These are phyloP conservation scores for Ursus arctos DNA, from an alignment of 2,113 vertebrate species.

Conservation along the genomic window DNA sequence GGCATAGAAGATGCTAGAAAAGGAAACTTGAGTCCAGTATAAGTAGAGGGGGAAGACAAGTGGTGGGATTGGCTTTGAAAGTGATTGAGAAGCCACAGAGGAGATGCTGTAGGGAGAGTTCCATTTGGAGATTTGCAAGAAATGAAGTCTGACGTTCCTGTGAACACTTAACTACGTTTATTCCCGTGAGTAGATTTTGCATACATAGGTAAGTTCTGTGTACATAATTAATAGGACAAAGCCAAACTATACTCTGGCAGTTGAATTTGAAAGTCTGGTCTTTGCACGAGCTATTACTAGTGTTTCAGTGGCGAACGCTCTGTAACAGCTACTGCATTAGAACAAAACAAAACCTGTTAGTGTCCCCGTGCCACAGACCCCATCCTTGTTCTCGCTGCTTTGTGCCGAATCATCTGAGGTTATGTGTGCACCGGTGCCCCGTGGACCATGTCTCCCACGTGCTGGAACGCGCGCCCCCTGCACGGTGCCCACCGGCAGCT, in stretches of 20 bases:
- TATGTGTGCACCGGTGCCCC: neutral
- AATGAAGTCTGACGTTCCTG: neutral
- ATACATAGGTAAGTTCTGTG: neutral
- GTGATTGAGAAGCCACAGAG: accelerated
- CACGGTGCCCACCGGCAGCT: neutral
- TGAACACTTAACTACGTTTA: accelerated
- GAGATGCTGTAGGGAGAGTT: accelerated
- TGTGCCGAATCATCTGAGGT: accelerated
- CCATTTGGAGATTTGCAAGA: accelerated
- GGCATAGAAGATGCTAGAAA: neutral
- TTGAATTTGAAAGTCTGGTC: neutral
- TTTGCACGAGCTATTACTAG: neutral
- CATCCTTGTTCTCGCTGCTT: accelerated
- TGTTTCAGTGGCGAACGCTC: accelerated
- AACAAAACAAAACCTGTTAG: accelerated
- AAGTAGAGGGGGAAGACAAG: neutral
- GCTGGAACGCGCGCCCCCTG: neutral
- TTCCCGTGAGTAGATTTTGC: neutral
- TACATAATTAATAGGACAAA: neutral
- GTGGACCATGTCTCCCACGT: neutral
- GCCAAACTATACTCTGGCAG: neutral
- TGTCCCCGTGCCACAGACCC: accelerated
- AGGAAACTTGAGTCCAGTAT: neutral
- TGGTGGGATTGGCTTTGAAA: neutral
- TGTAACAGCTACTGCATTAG: accelerated